Base-by-base conservation (phyloP, 2,113 vertebrate genomes). In the Monopterus albus region DNA sequence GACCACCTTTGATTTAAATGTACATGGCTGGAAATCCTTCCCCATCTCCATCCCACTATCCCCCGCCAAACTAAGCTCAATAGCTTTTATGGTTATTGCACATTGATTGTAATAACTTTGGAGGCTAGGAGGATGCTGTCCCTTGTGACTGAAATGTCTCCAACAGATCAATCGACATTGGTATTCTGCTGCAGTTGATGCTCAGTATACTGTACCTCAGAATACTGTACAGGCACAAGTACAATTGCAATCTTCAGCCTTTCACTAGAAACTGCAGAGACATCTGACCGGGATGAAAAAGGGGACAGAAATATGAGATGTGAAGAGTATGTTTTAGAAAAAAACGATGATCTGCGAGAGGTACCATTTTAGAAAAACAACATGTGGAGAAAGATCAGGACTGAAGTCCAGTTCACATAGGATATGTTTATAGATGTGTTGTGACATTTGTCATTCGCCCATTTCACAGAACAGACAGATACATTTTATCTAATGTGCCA, bases 31-130 rank as follows among this genome's bases (percentile, higher is more conserved):
- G 77, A 72, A 55, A 66, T 43, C 65, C 63, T 26, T 0, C 52
- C 53, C 68, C 20, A 14, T 45, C n/a, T 23, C 28, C 55, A 29
- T 20, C 55, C n/a, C n/a, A n/a, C n/a, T n/a, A n/a, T n/a, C n/a
- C n/a, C 18, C 70, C 3, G 2, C 35, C 49, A n/a, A 39, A 26
- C 23, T 40, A 39, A 25, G 73, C 47, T 81, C 68, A 3, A 75
- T 70, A 65, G 82, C 81, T 87, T 83, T 90, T 79, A 86, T 77
- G 79, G 69, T 81, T 86, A 86, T 82, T 87, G 65, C 58, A 4
- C 85, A 86, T 90, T 85, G 78, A 87, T 87, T 31, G 65, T 61
- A 62, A 83, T 81, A 75, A 65, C 36, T 81, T 52, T 75, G 56
- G 72, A 82, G 76, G 64, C 36, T 68, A 38, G 78, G 64, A 61